Conservation (phyloP, 2,113 vertebrate species). For the Rhabdornis inornatus region DNA sequence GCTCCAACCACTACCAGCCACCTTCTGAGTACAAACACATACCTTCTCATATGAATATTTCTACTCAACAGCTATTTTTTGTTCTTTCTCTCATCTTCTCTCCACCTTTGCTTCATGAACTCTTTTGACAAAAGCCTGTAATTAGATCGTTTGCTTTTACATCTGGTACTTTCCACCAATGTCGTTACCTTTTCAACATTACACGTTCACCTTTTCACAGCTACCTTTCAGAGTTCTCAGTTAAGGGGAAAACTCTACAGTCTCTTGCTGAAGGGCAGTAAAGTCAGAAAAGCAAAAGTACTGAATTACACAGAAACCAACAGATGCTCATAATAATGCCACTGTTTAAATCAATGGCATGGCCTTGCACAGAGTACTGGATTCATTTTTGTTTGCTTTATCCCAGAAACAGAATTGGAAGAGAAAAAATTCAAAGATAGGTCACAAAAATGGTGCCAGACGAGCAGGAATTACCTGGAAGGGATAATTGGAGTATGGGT, state of each 20-base stretch:
- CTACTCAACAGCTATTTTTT: neutral
- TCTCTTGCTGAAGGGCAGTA: neutral
- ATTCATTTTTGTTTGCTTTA: neutral
- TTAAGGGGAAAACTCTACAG: neutral
- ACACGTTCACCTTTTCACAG: neutral
- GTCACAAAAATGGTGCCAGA: neutral
- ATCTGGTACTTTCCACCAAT: neutral
- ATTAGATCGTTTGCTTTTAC: neutral
- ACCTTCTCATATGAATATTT: neutral
- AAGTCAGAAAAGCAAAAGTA: neutral
- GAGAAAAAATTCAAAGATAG: neutral
- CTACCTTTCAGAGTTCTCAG: neutral
- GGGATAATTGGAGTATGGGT: neutral
- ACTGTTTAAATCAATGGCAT: neutral
- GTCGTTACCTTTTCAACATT: neutral
- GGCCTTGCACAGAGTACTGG: neutral
- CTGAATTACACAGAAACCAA: neutral
- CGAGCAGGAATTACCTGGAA: neutral
- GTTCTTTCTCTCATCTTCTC: neutral
- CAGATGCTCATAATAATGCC: neutral
- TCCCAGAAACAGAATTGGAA: neutral
- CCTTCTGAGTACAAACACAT: neutral
- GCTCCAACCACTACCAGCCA: neutral
- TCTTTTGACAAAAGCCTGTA: neutral
- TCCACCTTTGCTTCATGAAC: neutral